Evolutionary conservation across 64 coral and sea anemone species (phyloP).

Genomic region (Platygyra sinensis): DNA sequence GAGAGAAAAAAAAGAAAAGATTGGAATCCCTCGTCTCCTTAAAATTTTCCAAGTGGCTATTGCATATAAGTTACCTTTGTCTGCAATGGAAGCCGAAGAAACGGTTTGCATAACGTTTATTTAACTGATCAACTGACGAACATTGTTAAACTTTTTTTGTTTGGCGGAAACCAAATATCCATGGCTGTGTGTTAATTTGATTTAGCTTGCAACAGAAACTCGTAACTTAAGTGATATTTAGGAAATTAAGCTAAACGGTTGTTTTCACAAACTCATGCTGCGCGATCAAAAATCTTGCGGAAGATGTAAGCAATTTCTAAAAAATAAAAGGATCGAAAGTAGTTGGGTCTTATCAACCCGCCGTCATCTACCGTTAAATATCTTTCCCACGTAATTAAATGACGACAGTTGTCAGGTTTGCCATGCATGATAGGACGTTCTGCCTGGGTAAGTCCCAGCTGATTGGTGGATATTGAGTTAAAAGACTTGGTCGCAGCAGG

Average conservation of each 20-base stretch:
- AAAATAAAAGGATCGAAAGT: constrained; percentile 22
- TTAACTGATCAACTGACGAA: too few species aligned
- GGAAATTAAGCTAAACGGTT: neutral
- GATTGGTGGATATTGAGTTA: constrained; percentile 3
- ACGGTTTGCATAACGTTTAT: too few species aligned
- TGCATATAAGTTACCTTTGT: too few species aligned
- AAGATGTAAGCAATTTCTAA: neutral
- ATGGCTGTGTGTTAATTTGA: too few species aligned
- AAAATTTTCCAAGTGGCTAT: too few species aligned
- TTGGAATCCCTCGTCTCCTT: too few species aligned
- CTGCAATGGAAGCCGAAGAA: too few species aligned
- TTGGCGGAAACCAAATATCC: too few species aligned
- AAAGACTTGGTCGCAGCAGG: neutral
- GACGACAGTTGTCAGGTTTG: neutral
- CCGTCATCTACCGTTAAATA: constrained; percentile 16
- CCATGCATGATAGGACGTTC: neutral
- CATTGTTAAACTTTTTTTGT: too few species aligned
- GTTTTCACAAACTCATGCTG: neutral
- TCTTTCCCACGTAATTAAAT: neutral
- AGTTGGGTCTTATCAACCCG: neutral
- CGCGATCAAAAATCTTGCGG: neutral
- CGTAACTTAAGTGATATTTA: neutral
- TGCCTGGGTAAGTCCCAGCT: neutral
- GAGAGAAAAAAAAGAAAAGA: too few species aligned
- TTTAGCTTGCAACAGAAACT: too few species aligned